Evolutionary conservation across 1,140 invertebrate species (phyloP).

Genomic region (Diprion similis): DNA sequence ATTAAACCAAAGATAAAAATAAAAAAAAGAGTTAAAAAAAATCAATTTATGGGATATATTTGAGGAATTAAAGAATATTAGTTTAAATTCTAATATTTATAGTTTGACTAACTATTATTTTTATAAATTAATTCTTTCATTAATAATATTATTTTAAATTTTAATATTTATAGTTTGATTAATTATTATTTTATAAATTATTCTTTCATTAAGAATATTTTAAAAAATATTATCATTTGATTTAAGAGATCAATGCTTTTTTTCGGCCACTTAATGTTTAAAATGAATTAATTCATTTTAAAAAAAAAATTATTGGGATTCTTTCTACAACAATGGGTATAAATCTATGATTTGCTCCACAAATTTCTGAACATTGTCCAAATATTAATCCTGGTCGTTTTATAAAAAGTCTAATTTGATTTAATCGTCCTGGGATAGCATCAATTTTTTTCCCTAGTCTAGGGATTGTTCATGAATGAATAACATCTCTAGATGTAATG

Average conservation of each 20-base stretch:
- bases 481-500: conserved; percentile 70
- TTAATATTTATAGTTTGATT: too few relatives aligned
- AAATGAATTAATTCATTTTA: conserved; percentile 62
- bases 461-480: conserved; percentile 74
- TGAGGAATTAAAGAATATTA: conserved; percentile 66
- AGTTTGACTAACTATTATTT: conserved; percentile 58
- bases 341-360: conserved; percentile 78
- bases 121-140: conserved; percentile 24
- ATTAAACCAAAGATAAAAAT: not conserved
- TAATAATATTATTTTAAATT: too few relatives aligned
- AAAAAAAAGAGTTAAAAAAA: conserved; percentile 40
- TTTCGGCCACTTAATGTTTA: conserved; percentile 69
- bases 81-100: conserved; percentile 61
- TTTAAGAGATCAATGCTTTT: too few relatives aligned
- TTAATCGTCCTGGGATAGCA: conserved; percentile 72
- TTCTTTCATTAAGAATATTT: conserved; percentile 66
- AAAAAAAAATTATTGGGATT: conserved; percentile 62
- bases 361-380: too few relatives aligned
- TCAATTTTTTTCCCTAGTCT: conserved; percentile 70
- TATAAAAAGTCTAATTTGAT: conserved; percentile 66
- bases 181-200: too few relatives aligned
- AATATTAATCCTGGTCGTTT: conserved; percentile 67
- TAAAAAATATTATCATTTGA: too few relatives aligned
- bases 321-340: conserved; percentile 76
- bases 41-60: conserved; percentile 64